phyloP scores from a whole-genome alignment of 2,113 vertebrate species.

The Microtus montanus region DNA sequence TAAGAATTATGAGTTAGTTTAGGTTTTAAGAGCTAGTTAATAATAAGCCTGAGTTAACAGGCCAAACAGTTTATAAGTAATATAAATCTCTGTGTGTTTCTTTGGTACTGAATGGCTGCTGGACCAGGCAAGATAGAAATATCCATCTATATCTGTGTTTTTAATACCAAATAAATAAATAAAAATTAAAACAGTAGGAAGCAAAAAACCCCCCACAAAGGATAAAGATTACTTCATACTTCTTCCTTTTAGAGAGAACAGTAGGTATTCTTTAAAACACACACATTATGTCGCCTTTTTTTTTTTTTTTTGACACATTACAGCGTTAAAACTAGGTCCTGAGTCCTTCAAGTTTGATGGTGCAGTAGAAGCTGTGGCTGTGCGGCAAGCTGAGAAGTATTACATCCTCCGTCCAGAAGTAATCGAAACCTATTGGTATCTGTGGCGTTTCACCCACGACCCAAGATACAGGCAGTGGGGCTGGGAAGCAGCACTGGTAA shows the following conservation, averaged over 20 bases:
- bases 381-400: conserved; percentile 98
- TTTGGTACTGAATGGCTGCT: no score
- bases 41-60: no score
- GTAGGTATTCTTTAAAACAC: background rate
- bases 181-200: background rate
- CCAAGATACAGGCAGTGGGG: conserved; percentile 98
- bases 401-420: conserved; percentile 98
- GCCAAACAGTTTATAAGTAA: no score
- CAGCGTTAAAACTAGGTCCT: conserved; percentile 96
- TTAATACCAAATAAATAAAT: background rate
- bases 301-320: conserved; percentile 20
- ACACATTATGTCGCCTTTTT: background rate
- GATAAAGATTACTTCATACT: background rate
- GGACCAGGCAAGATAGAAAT: no score
- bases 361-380: conserved; percentile 95
- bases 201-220: background rate
- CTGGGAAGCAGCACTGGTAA: conserved; percentile 98
- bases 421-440: conserved; percentile 99
- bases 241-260: background rate
- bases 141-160: background rate
- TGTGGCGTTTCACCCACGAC: conserved; percentile 99
- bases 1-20: no score
- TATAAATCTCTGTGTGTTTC: no score
- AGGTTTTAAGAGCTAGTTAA: no score
- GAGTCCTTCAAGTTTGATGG: conserved; percentile 99